Conservation (phyloP, 2,797 vertebrate species). For the Saguinus oedipus region DNA sequence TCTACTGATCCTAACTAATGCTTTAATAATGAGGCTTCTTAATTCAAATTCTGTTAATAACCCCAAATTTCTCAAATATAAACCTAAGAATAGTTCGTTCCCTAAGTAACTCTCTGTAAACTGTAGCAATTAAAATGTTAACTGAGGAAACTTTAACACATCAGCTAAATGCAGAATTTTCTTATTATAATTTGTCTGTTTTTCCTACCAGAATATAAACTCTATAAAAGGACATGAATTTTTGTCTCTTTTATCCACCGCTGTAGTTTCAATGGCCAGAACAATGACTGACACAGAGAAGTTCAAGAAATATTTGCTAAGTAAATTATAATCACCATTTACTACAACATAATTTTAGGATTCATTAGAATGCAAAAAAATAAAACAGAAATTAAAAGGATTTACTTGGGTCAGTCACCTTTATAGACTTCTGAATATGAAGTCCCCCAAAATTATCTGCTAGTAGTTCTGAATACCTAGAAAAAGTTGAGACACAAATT, state of each 20-base stretch:
- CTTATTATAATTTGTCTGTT: slow-evolving; percentile 8
- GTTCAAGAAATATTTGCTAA: slow-evolving; percentile 17
- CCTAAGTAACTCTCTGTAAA: neutral
- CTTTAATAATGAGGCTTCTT: neutral
- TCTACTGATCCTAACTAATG: slow-evolving; percentile 47
- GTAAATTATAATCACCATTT: neutral
- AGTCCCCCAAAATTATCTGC: slow-evolving; percentile 74
- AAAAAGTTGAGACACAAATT: slow-evolving; percentile 71
- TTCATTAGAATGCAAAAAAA: slow-evolving; percentile 59
- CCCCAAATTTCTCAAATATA: neutral
- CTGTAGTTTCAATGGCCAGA: slow-evolving; percentile 23
- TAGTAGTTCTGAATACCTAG: slow-evolving; percentile 73
- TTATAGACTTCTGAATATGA: slow-evolving; percentile 79
- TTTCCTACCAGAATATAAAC: slow-evolving; percentile 18
- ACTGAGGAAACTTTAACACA: slow-evolving; percentile 36
- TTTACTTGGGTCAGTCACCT: slow-evolving; percentile 73
- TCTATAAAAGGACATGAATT: neutral
- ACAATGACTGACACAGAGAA: neutral
- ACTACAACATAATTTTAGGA: slow-evolving; percentile 21
- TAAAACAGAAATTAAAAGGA: slow-evolving; percentile 68
- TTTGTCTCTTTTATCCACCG: neutral
- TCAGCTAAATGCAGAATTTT: neutral
- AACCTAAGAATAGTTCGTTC: neutral
- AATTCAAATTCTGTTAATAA: slow-evolving; percentile 33
- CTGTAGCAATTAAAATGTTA: slow-evolving; percentile 30